phyloP scores from a whole-genome alignment of 2,888 invertebrate species.

The Tachina grossa region DNA sequence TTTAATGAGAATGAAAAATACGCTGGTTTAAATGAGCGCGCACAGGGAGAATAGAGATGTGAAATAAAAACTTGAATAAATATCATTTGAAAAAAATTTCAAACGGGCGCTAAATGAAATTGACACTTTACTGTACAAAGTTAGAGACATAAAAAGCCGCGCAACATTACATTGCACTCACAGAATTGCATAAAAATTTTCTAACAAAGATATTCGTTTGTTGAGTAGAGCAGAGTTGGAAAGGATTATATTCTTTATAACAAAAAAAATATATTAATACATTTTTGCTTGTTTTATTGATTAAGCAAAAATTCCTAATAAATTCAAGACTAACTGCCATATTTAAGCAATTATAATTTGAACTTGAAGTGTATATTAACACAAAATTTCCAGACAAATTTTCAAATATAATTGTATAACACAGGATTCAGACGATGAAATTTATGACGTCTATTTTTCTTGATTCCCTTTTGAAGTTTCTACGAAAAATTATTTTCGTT shows the following conservation, averaged over 20 bases:
- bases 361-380: no score
- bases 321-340: no score
- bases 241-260: constrained; percentile 7
- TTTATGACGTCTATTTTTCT: no score
- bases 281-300: no score
- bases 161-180: constrained; percentile 19
- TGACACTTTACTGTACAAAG: constrained; percentile 70
- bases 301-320: no score
- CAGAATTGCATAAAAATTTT: background rate
- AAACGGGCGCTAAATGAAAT: constrained; percentile 70
- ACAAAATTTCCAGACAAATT: no score
- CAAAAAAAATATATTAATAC: background rate
- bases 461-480: no score
- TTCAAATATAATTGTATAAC: no score
- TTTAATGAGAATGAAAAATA: constrained; percentile 27
- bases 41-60: constrained; percentile 19
- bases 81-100: constrained; percentile 30
- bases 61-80: constrained; percentile 14
- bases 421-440: no score
- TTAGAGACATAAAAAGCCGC: constrained; percentile 62
- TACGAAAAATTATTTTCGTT: no score
- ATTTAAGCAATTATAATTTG: no score
- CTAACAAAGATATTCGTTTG: background rate
- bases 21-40: background rate
- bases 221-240: background rate